Percentiles rank a stretch among this genome's conserved stretches.
These are phyloP conservation scores for Metopia argyrocephala DNA, from an alignment of 2,888 invertebrate genomes.

Conservation along the genomic window DNA sequence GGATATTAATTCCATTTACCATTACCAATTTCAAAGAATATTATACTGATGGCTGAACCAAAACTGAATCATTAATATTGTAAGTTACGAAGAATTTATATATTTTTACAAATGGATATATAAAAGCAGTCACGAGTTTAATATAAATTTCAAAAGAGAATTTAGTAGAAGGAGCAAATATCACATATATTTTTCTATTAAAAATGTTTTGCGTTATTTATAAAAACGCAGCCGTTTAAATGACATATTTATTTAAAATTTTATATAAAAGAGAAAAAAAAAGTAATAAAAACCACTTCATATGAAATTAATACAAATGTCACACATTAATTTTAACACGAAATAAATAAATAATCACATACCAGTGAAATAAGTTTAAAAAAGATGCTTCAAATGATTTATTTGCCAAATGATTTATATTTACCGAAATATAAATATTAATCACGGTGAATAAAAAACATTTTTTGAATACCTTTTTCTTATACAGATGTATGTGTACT, in stretches of 20 bases:
- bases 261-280: background rate
- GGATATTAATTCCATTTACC: too few species aligned
- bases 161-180: background rate
- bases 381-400: slow-evolving; percentile 8
- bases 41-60: too few species aligned
- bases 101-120: too few species aligned
- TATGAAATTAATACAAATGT: slow-evolving; percentile 33
- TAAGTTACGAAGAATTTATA: too few species aligned
- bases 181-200: background rate
- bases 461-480: background rate
- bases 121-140: slow-evolving; percentile 14
- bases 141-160: slow-evolving; percentile 6
- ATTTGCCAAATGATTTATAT: slow-evolving; percentile 23
- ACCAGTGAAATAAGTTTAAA: background rate
- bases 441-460: background rate
- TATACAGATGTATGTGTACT: too few species aligned
- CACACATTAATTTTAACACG: slow-evolving; percentile 12
- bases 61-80: too few species aligned
- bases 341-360: slow-evolving; percentile 19
- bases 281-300: background rate
- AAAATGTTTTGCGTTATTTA: background rate
- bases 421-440: slow-evolving; percentile 11
- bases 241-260: slow-evolving; percentile 23
- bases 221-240: slow-evolving; percentile 6
- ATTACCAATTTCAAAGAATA: too few species aligned